Evolutionary conservation across 2,888 invertebrate species (phyloP).

Genomic region (Ceraclea dissimilis): DNA sequence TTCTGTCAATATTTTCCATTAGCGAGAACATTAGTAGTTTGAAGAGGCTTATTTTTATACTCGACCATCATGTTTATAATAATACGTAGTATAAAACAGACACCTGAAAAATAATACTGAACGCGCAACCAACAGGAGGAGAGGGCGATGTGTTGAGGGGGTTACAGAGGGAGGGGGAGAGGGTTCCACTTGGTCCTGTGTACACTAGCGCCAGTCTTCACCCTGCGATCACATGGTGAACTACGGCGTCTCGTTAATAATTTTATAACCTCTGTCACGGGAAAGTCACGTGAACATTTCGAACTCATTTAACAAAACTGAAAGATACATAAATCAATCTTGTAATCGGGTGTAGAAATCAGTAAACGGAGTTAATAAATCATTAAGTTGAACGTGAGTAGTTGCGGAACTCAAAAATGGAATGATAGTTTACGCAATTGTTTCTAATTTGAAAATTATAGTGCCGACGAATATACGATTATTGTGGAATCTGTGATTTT

Average conservation of each 20-base stretch:
- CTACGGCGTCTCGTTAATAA: not conserved
- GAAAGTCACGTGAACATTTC: not conserved
- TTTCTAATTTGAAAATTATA: too few species aligned
- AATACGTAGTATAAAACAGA: not conserved
- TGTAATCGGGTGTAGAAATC: not conserved
- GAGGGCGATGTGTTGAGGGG: not conserved
- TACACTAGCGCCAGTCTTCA: conserved; percentile 1
- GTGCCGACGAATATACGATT: too few species aligned
- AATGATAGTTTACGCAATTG: too few species aligned
- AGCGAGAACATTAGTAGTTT: too few species aligned
- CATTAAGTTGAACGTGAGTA: not conserved
- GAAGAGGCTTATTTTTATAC: too few species aligned
- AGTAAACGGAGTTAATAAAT: not conserved
- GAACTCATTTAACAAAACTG: not conserved
- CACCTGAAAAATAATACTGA: not conserved
- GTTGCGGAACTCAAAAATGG: not conserved
- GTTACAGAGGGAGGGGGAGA: not conserved
- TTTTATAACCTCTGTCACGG: not conserved
- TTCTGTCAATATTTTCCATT: too few species aligned
- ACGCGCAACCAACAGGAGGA: not conserved
- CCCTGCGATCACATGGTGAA: not conserved
- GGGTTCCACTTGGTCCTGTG: not conserved
- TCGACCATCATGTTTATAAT: too few species aligned
- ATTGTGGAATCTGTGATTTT: too few species aligned
- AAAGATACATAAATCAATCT: conserved; percentile 1